phyloP scores from a whole-genome alignment of 2,888 invertebrate species.

The Hedya salicella region DNA sequence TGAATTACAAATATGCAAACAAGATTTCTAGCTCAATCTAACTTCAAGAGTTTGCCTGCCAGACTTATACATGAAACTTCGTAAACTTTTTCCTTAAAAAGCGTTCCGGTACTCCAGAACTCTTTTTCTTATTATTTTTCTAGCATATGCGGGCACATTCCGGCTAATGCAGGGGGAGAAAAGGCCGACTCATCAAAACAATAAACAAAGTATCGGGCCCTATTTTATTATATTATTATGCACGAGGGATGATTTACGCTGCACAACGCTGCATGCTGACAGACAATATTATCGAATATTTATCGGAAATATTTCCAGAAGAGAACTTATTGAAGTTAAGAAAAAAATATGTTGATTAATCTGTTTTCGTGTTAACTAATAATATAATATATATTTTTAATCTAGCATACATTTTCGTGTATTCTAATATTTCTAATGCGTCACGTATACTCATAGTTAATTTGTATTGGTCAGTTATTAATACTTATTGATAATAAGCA shows the following conservation, averaged over 20 bases:
- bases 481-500: too few relatives aligned
- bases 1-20: constrained; percentile 17
- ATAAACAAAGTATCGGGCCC: constrained; percentile 85
- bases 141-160: constrained; percentile 72
- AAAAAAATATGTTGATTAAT: too few relatives aligned
- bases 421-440: too few relatives aligned
- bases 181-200: constrained; percentile 84
- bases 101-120: constrained; percentile 34
- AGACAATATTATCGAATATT: constrained; percentile 43
- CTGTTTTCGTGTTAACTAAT: too few relatives aligned
- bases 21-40: constrained; percentile 23
- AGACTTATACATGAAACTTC: constrained; percentile 12
- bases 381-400: too few relatives aligned
- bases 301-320: constrained; percentile 1
- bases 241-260: constrained; percentile 83
- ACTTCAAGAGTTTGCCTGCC: constrained; percentile 14
- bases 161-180: constrained; percentile 66
- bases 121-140: constrained; percentile 60
- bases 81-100: constrained; percentile 9
- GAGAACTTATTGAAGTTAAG: too few relatives aligned
- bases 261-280: constrained; percentile 64
- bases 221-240: constrained; percentile 83
- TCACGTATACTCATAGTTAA: too few relatives aligned
- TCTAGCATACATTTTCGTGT: too few relatives aligned
- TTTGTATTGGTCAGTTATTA: too few relatives aligned